Evolutionary conservation across 2,113 vertebrate genomes (phyloP).

Genomic region (Polyodon spathula): DNA sequence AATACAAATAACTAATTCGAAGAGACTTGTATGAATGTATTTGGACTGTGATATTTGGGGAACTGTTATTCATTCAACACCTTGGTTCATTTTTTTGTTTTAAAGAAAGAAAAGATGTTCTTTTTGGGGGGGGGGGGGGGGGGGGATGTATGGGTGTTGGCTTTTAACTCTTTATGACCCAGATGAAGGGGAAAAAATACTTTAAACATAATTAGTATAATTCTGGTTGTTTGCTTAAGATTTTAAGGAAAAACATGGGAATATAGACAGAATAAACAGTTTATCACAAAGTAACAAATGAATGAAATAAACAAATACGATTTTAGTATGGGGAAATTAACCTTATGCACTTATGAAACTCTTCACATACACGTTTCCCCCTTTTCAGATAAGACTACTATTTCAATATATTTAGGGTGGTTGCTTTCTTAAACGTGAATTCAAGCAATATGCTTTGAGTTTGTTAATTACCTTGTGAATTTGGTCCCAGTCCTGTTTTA

Average conservation of each 20-base stretch:
- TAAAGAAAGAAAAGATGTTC: constrained; percentile 35
- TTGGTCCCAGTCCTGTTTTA: no score
- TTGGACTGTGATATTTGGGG: no score
- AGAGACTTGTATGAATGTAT: no score
- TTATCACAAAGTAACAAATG: neutral
- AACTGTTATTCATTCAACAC: no score
- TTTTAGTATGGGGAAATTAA: no score
- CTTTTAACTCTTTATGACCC: constrained; percentile 87
- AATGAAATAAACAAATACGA: no score
- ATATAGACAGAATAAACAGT: neutral
- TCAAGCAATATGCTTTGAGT: neutral
- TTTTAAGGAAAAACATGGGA: no score
- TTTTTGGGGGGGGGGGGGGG: constrained; percentile 52
- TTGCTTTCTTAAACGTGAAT: neutral
- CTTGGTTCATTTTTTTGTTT: constrained; percentile 20
- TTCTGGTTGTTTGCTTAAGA: neutral
- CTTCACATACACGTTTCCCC: no score
- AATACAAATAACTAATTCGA: no score
- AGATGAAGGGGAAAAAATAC: constrained; percentile 33
- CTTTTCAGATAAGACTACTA: no score
- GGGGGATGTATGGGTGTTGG: constrained; percentile 82
- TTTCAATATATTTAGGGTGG: neutral
- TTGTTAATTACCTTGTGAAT: neutral
- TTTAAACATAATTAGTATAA: constrained; percentile 28
- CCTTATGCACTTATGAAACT: no score